Conservation (phyloP, 2,888 invertebrate genomes). For the Dolichomitus sp. region DNA sequence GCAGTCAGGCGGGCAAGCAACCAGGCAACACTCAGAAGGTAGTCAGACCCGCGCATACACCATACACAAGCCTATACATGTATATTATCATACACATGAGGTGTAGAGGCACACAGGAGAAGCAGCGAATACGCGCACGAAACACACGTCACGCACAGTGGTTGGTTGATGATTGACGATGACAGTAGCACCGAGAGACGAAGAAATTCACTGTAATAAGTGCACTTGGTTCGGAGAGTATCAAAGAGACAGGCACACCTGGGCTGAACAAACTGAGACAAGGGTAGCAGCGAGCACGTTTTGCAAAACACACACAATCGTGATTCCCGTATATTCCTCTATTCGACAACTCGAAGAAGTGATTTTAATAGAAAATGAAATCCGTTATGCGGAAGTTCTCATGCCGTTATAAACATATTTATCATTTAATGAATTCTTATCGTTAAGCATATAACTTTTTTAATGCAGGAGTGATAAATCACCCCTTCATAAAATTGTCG, state of each 20-base stretch:
- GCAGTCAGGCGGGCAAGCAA: conserved; percentile 32
- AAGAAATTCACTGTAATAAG: conserved; percentile 20
- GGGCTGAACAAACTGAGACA: neutral
- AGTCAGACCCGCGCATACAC: conserved; percentile 30
- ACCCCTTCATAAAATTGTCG: conserved; percentile 11
- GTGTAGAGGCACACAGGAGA: conserved; percentile 14
- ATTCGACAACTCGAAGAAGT: neutral
- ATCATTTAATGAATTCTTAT: neutral
- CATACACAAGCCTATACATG: neutral
- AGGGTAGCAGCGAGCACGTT: conserved; percentile 6
- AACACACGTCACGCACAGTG: conserved; percentile 38
- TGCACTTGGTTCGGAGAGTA: neutral
- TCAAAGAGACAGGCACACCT: neutral
- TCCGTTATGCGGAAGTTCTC: neutral
- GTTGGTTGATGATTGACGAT: conserved; percentile 15
- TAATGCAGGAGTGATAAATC: conserved; percentile 2
- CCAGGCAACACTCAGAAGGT: conserved; percentile 7
- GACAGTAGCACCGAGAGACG: conserved; percentile 11
- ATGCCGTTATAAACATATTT: neutral
- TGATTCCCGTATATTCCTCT: neutral
- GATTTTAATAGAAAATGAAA: neutral
- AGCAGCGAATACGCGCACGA: conserved; percentile 25
- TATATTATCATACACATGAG: neutral
- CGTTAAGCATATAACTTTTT: neutral
- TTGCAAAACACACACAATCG: neutral